A percentile compares a stretch with the other conserved stretches of the same genome.
phyloP scores from a whole-genome alignment of 1,140 invertebrate genomes.

The Phthorimaea operculella region DNA sequence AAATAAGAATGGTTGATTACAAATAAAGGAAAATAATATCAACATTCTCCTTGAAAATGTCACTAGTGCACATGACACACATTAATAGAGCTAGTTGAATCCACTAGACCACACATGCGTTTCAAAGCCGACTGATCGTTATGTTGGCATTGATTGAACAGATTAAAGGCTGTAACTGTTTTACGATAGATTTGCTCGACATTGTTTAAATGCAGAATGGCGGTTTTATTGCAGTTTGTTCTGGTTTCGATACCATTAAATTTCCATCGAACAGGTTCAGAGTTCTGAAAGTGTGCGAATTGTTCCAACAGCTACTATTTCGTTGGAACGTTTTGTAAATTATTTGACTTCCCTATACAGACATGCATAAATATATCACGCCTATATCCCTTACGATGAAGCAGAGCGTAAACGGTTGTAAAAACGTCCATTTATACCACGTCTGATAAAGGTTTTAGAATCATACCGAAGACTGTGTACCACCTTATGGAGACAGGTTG shows the following conservation, averaged over 20 bases:
- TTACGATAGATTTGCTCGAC: conserved; percentile 44
- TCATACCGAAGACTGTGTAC: no score
- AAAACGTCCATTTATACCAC: no score
- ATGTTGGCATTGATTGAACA: conserved; percentile 38
- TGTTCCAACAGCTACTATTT: not conserved
- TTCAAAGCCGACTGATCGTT: conserved; percentile 22
- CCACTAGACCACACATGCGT: conserved; percentile 7
- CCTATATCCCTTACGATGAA: no score
- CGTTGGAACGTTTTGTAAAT: not conserved
- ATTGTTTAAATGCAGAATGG: conserved; percentile 45
- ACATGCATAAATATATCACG: no score
- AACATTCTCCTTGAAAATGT: no score
- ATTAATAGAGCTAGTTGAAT: no score
- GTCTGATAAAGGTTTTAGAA: no score
- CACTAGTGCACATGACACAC: no score
- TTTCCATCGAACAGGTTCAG: conserved; percentile 20
- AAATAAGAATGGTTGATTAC: no score
- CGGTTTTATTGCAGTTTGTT: conserved; percentile 38
- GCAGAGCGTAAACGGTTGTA: no score
- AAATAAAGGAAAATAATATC: no score
- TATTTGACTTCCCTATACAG: not conserved
- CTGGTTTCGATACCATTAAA: conserved; percentile 37
- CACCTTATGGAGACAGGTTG: no score
- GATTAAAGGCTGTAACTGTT: conserved; percentile 40
- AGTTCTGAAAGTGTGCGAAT: not conserved